Percentiles rank a stretch among this genome's conserved stretches.
phyloP scores from a whole-genome alignment of 2,113 vertebrate genomes.

The Phaethornis superciliosus region DNA sequence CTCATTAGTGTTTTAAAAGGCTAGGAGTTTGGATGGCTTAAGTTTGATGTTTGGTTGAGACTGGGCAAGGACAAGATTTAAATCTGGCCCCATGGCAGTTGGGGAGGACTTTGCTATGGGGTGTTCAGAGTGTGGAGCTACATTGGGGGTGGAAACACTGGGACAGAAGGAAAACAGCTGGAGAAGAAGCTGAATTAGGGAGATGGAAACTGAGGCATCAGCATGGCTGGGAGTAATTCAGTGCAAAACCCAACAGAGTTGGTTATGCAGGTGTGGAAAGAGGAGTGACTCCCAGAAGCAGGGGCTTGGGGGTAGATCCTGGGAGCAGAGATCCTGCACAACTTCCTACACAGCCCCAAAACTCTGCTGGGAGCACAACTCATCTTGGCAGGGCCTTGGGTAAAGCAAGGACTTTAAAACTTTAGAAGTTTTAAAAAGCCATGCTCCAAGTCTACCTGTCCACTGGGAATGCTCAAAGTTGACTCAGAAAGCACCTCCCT shows the following conservation, averaged over 20 bases:
- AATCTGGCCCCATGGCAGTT: neutral
- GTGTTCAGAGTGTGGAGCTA: neutral
- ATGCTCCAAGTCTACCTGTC: accelerated
- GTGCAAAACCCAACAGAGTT: neutral
- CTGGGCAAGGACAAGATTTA: neutral
- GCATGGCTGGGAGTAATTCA: accelerated
- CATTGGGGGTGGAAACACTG: neutral
- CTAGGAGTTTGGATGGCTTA: neutral
- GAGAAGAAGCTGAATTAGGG: neutral
- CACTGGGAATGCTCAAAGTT: neutral
- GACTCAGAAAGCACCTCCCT: neutral
- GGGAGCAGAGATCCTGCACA: neutral
- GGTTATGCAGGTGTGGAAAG: neutral
- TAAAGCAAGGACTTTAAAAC: neutral
- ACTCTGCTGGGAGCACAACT: neutral
- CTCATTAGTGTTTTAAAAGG: neutral
- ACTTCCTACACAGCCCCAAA: neutral
- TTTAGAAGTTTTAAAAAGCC: neutral
- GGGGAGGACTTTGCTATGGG: accelerated
- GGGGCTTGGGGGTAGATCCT: neutral
- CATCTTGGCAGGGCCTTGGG: neutral
- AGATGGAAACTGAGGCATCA: neutral
- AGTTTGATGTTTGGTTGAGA: neutral
- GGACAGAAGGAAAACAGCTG: neutral
- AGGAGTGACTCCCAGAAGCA: neutral